Conservation (phyloP, 2,888 invertebrate species). For the Autographa pulchrina region DNA sequence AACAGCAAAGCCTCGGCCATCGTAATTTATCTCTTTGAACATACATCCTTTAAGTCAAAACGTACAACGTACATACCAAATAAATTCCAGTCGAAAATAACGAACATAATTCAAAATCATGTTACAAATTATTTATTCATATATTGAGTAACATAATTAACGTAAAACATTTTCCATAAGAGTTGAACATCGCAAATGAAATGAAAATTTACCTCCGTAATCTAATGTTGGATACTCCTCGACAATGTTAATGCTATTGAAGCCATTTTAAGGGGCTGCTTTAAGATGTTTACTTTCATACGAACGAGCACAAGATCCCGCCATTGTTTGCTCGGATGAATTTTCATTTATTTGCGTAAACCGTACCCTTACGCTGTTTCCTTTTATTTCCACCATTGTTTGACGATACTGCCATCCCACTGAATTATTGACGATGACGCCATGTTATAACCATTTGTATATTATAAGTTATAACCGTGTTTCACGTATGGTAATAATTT, state of each 20-base stretch:
- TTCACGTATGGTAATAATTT: slow-evolving; percentile 55
- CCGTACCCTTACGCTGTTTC: slow-evolving; percentile 61
- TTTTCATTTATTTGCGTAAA: slow-evolving; percentile 77
- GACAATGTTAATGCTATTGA: slow-evolving; percentile 69
- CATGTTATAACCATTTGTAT: slow-evolving; percentile 59
- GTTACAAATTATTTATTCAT: slow-evolving; percentile 1
- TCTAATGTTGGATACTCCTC: slow-evolving; percentile 61
- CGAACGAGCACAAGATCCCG: slow-evolving; percentile 62
- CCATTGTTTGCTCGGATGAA: slow-evolving; percentile 74
- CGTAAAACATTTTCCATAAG: slow-evolving; percentile 25
- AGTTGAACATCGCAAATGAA: slow-evolving; percentile 54
- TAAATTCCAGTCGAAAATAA: background rate
- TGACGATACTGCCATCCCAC: slow-evolving; percentile 69
- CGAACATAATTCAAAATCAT: background rate
- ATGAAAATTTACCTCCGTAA: slow-evolving; percentile 62
- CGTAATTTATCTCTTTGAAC: background rate
- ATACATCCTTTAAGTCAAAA: background rate
- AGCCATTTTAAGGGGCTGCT: slow-evolving; percentile 64
- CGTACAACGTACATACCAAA: background rate
- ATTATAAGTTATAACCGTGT: slow-evolving; percentile 23
- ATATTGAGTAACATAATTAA: background rate
- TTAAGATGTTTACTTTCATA: slow-evolving; percentile 74
- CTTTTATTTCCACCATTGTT: slow-evolving; percentile 66
- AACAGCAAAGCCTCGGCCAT: background rate
- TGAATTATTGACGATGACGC: slow-evolving; percentile 66